Percentiles rank a stretch among this genome's conserved stretches.
phyloP scores from a whole-genome alignment of 2,888 invertebrate species.

The Nebria salina region DNA sequence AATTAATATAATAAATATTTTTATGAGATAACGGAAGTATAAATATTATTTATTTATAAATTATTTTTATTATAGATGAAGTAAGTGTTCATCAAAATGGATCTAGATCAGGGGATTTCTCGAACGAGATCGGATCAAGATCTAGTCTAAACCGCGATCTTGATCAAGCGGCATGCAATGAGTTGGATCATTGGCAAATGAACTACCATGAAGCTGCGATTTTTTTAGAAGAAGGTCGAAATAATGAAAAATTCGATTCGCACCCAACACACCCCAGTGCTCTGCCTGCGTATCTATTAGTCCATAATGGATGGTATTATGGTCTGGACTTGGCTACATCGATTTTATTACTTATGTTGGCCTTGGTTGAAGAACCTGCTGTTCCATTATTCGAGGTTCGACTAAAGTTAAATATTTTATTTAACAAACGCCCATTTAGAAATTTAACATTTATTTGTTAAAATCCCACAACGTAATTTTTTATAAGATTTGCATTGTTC shows the following conservation, averaged over 20 bases:
- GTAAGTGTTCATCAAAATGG: slow-evolving; percentile 34
- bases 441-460: too few species aligned
- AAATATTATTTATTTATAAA: slow-evolving; percentile 33
- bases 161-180: slow-evolving; percentile 64
- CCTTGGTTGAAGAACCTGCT: slow-evolving; percentile 84
- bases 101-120: slow-evolving; percentile 57
- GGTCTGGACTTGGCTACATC: slow-evolving; percentile 82
- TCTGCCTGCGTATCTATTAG: slow-evolving; percentile 85
- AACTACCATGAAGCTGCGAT: slow-evolving; percentile 92
- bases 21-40: too few species aligned
- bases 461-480: too few species aligned
- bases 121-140: slow-evolving; percentile 72
- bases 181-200: slow-evolving; percentile 82
- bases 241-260: slow-evolving; percentile 91
- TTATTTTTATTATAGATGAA: slow-evolving; percentile 35
- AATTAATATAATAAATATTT: too few species aligned
- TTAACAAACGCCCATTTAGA: neutral
- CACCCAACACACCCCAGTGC: slow-evolving; percentile 85
- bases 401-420: neutral
- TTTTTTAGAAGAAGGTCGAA: slow-evolving; percentile 88
- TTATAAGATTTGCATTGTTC: slow-evolving; percentile 43
- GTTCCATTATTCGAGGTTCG: slow-evolving; percentile 74
- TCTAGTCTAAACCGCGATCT: slow-evolving; percentile 68
- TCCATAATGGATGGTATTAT: slow-evolving; percentile 90
- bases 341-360: slow-evolving; percentile 76